Base-by-base conservation (phyloP, 1,140 invertebrate genomes). In the Cyclina sinensis region DNA sequence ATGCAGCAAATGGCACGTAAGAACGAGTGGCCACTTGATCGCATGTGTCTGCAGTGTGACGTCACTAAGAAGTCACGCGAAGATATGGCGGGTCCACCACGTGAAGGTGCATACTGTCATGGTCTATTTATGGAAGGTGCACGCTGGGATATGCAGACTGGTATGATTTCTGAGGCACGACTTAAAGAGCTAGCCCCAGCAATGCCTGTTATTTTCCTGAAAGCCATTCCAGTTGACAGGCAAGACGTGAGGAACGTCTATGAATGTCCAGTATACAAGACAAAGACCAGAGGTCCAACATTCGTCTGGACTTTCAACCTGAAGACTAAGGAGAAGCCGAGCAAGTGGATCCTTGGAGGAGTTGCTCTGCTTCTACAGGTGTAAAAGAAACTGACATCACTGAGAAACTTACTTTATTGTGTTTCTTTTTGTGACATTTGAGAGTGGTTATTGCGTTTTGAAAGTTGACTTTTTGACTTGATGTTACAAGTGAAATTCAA, bases 231-330 rank as follows among this genome's bases (percentile, higher is more conserved):
- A 0, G 98, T 99, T 94, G 98, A 99, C 94, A 98, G 99, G 95
- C 97, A 98, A 94, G 98, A 99, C 94, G 95, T 97, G 30, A 96
- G 98, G 43, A 99, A 98, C 93, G 97, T 99, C 96, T 99, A 99
- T 95, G 98, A 98, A 95, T 99, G 98, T 95, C 99, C 99, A 0
- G 97, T 99, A 12, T 99, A 99, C 95, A 99, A 99, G 96, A 99
- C 98, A 0, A 96, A 98, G 84, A 97, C 96, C 92, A 95, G 98
- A 76, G 99, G 98, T 0, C 98, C 98, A 0, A 99, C 98, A 0
- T 99, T 98, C 95, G 98, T 99, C 12, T 99, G 98, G 98, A 99
- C 98, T 3, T 99, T 99, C 95, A 99, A 99, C 95, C 95, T 99
- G 12, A 98, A 99, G 95, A 98, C 98, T 16, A 98, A 99, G 95